A percentile compares a stretch with the other conserved stretches of the same genome.
Evolutionary conservation across 2,888 invertebrate species (phyloP).

Genomic region (Meta bourneti): DNA sequence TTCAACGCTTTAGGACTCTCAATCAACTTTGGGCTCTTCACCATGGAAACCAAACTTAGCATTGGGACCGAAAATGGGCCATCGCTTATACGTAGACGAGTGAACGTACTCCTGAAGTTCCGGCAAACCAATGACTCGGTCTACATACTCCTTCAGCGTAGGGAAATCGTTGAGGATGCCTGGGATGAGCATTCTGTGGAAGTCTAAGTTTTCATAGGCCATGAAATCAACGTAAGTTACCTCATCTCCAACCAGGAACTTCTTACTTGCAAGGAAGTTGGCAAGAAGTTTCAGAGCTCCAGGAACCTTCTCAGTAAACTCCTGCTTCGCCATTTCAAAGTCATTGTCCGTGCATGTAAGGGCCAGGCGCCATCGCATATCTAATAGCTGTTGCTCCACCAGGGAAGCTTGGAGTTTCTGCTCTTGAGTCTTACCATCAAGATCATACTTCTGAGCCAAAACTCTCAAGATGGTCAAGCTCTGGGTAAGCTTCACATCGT

Average conservation of each 20-base stretch:
- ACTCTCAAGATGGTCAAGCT: constrained; percentile 23
- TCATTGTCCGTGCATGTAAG: not conserved
- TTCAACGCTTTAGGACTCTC: not conserved
- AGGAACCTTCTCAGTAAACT: not conserved
- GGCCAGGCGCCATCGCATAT: constrained; percentile 16
- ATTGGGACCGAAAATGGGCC: constrained; percentile 39
- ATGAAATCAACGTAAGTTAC: constrained; percentile 51
- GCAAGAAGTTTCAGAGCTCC: constrained; percentile 4
- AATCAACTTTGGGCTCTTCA: constrained; percentile 7
- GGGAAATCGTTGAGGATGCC: not conserved
- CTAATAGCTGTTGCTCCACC: constrained; percentile 30
- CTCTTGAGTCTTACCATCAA: constrained; percentile 12
- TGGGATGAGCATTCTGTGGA: constrained; percentile 5
- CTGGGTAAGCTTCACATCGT: constrained; percentile 24
- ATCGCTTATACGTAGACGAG: constrained; percentile 18
- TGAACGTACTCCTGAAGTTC: constrained; percentile 28
- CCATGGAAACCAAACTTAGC: constrained; percentile 36
- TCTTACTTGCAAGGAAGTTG: constrained; percentile 27
- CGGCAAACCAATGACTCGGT: not conserved
- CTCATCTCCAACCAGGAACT: constrained; percentile 26
- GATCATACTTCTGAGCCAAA: constrained; percentile 10
- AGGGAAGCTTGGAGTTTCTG: constrained; percentile 22
- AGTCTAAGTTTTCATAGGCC: constrained; percentile 22
- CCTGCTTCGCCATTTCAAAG: constrained; percentile 9
- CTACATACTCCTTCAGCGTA: not conserved